Evolutionary conservation across 2,888 invertebrate species (phyloP), one percentile per base, ranked within the genome.

Genomic region (Isotomurus palustris): DNA sequence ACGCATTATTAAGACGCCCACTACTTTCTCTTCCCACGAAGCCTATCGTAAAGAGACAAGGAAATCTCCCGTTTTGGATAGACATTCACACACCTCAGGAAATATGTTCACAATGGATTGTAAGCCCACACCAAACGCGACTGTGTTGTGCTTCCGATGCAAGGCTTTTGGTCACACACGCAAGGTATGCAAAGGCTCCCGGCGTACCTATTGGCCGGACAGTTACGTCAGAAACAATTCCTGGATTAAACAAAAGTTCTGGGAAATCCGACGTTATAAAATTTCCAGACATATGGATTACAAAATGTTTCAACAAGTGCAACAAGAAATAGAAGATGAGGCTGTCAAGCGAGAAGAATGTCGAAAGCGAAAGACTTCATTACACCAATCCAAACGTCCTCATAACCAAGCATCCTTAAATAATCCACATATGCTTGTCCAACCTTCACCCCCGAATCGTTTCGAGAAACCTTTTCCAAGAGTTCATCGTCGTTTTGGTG

Each of bases 191-290:
- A 4, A 3, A 14, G 6, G 2, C 21, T 1, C 2, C 1, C 53
- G 58, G 58, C 28, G 53, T 21, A 27, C 41, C 43, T 58, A 53
- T 53, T 58, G 58, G 58, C 58, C 58, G 0, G 6, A 10, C 5
- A 35, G 43, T 12, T 53, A 49, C 17, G 14, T 53, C 2, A 17
- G 22, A 2, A 14, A 24, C 8, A 24, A 53, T 12, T 43, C 48
- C 3, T 58, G 58, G 58, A 14, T 58, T n/a, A 32, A 12, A 4
- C 28, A 25, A n/a, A 38, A 28, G 17, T 17, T 58, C 10, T 35
- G 19, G 1, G 24, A 47, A 14, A 38, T 35, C 21, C 12, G 27
- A 24, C 17, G 32, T 12, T 22, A 49, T 2, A 8, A 38, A 38
- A 32, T 17, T 5, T 19, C 14, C 14, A 5, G 6, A 4, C 19